phyloP scores from a whole-genome alignment of 2,113 vertebrate species.

The Promerops cafer region DNA sequence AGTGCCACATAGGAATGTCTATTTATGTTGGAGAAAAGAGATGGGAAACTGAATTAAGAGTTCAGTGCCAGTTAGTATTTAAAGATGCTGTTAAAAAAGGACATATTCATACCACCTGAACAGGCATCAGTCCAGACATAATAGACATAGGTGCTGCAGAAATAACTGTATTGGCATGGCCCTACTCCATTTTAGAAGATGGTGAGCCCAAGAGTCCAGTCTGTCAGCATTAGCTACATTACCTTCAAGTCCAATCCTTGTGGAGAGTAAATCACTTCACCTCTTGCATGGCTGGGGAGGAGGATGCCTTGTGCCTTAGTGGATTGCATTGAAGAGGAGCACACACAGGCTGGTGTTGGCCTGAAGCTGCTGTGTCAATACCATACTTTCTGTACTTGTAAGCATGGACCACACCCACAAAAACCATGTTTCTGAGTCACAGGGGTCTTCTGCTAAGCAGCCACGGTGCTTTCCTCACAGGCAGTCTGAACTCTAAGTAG shows the following conservation, averaged over 20 bases:
- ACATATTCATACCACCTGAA: not conserved
- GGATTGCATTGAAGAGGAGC: rapidly evolving
- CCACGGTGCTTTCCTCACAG: not conserved
- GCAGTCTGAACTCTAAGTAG: not conserved
- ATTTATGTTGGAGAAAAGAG: not conserved
- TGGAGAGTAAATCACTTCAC: not conserved
- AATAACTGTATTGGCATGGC: not conserved
- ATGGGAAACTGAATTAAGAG: not conserved
- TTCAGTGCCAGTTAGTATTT: not conserved
- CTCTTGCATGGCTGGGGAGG: not conserved
- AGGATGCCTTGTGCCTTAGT: not conserved
- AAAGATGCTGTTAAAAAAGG: not conserved
- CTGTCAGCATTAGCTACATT: not conserved
- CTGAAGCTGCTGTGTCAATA: not conserved
- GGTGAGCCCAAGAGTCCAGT: not conserved
- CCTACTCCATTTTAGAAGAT: not conserved
- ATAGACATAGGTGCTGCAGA: not conserved
- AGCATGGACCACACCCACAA: not conserved
- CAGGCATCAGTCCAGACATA: not conserved
- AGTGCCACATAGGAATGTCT: not conserved
- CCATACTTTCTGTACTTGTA: not conserved
- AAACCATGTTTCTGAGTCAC: not conserved
- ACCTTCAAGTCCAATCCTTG: rapidly evolving
- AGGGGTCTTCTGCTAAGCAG: not conserved
- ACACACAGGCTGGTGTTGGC: not conserved